Evolutionary conservation across 2,888 invertebrate species (phyloP).

Genomic region (Drosophila merina): DNA sequence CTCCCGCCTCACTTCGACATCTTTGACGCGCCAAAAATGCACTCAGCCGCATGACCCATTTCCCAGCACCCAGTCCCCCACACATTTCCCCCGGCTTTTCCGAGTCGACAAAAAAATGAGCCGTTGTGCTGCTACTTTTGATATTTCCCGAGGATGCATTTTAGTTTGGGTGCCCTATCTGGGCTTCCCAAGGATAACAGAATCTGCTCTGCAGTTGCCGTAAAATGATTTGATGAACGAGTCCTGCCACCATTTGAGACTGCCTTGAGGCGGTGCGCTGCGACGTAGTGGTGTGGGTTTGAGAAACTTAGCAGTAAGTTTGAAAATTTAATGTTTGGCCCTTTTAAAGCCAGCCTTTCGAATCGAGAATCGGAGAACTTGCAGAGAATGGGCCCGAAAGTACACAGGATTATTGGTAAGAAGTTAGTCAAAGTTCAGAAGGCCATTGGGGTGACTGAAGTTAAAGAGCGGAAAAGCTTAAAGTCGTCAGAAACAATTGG

Average conservation of each 20-base stretch:
- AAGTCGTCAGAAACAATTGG: neutral
- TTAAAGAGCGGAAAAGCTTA: neutral
- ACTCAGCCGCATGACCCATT: slow-evolving; percentile 78
- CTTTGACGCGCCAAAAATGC: slow-evolving; percentile 74
- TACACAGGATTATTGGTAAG: slow-evolving; percentile 37
- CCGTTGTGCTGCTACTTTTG: slow-evolving; percentile 28
- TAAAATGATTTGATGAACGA: slow-evolving; percentile 77
- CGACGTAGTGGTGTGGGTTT: slow-evolving; percentile 13
- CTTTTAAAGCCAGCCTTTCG: slow-evolving; percentile 33
- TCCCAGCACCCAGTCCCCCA: slow-evolving; percentile 25
- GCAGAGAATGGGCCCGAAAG: slow-evolving; percentile 27
- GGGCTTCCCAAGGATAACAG: slow-evolving; percentile 2
- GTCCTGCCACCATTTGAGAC: slow-evolving; percentile 53
- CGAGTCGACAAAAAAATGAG: slow-evolving; percentile 15
- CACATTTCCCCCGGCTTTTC: neutral
- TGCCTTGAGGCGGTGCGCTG: slow-evolving; percentile 20
- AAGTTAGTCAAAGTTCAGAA: slow-evolving; percentile 36
- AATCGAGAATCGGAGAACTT: slow-evolving; percentile 12
- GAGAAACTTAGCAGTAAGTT: slow-evolving; percentile 40
- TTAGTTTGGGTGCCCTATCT: neutral
- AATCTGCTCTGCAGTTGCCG: slow-evolving; percentile 53
- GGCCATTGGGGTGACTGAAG: neutral
- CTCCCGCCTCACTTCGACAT: slow-evolving; percentile 64
- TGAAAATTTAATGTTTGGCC: slow-evolving; percentile 23
- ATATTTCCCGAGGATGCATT: slow-evolving; percentile 27